Evolutionary conservation across 2,888 invertebrate genomes (phyloP).

Genomic region (Cylindroiulus punctatus): DNA sequence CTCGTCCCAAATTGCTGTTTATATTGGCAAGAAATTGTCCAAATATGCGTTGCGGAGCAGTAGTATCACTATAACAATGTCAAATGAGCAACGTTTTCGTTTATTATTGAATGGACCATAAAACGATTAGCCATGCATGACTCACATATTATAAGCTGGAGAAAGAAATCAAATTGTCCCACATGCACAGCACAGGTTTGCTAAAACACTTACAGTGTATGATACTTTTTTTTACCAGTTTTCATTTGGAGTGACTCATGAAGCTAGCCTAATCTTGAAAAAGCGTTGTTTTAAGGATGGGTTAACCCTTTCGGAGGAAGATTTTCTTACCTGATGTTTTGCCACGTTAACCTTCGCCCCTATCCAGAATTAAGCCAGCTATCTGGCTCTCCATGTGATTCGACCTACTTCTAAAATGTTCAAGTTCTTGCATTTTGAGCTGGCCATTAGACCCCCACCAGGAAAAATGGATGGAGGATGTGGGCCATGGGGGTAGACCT

Average conservation of each 20-base stretch:
- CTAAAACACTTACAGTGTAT: background rate
- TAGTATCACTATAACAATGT: background rate
- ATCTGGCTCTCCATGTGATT: background rate
- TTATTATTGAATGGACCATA: constrained; percentile 21
- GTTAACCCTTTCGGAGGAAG: constrained; percentile 1
- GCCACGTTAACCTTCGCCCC: background rate
- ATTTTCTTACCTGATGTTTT: constrained; percentile 15
- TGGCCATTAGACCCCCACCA: background rate
- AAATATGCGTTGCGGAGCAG: background rate
- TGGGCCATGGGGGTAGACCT: constrained; percentile 4
- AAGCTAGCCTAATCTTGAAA: background rate
- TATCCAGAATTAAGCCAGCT: background rate
- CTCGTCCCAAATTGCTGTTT: background rate
- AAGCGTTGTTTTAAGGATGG: background rate
- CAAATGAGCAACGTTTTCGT: background rate
- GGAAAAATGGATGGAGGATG: constrained; percentile 7
- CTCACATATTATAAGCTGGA: background rate
- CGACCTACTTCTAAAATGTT: constrained; percentile 17
- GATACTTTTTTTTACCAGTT: background rate
- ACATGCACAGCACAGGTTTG: background rate
- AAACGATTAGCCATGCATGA: background rate
- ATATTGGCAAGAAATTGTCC: background rate
- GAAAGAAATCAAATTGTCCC: background rate
- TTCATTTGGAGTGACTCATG: background rate
- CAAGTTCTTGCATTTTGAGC: background rate